Percentiles rank a stretch among this genome's conserved stretches.
Evolutionary conservation across 1,140 invertebrate genomes (phyloP).

Genomic region (Leguminivora glycinivorella): DNA sequence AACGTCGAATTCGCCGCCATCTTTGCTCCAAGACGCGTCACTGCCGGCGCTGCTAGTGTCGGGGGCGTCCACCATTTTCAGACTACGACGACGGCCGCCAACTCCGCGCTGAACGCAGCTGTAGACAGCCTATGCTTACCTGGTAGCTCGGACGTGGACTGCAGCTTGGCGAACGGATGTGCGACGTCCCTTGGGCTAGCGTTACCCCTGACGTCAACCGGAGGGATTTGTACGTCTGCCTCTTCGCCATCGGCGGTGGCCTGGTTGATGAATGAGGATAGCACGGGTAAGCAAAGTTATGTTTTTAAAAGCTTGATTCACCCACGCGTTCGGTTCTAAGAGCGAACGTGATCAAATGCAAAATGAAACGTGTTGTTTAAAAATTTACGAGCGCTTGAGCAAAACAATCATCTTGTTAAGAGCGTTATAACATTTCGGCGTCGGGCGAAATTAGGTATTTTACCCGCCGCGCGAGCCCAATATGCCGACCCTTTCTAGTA

Average conservation of each 20-base stretch:
- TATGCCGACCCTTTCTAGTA: no score
- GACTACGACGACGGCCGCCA: constrained; percentile 56
- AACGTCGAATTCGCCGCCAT: constrained; percentile 68
- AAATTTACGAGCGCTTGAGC: constrained; percentile 3
- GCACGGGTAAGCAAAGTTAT: constrained; percentile 53
- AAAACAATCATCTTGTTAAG: constrained; percentile 23
- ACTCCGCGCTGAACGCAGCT: constrained; percentile 49
- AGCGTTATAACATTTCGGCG: no score
- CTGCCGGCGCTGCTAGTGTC: constrained; percentile 72
- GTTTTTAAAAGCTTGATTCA: neutral
- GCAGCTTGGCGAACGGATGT: constrained; percentile 67
- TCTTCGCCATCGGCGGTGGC: constrained; percentile 68
- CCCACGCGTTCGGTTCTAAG: constrained; percentile 15
- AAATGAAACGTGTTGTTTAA: constrained; percentile 21
- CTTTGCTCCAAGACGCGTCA: constrained; percentile 68
- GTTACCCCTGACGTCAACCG: constrained; percentile 61
- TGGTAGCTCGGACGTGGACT: constrained; percentile 60
- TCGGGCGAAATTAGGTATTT: no score
- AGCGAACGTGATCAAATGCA: constrained; percentile 29
- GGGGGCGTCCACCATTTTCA: constrained; percentile 66
- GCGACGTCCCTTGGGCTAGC: constrained; percentile 53
- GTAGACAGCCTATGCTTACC: constrained; percentile 63
- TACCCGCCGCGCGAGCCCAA: no score
- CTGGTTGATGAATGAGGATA: constrained; percentile 78
- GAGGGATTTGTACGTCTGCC: constrained; percentile 62